Percentiles rank a stretch among this genome's conserved stretches.
phyloP scores from a whole-genome alignment of 2,888 invertebrate genomes.

The Crioceris asparagi region DNA sequence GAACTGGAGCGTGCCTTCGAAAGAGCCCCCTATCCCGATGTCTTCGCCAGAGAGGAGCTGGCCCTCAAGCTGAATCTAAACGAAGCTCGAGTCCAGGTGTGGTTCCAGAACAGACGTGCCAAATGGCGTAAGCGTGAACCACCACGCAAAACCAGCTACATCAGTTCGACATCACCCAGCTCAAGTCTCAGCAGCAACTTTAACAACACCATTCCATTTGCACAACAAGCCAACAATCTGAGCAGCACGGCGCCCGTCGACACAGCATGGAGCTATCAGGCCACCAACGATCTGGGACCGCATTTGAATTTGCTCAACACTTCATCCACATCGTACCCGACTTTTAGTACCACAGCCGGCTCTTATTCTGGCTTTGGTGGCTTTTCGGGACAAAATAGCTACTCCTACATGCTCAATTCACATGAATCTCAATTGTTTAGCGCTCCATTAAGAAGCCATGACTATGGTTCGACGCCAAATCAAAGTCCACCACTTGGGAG shows the following conservation, averaged over 20 bases:
- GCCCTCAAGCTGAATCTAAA: conserved; percentile 83
- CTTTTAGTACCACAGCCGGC: conserved; percentile 49
- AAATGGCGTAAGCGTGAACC: conserved; percentile 93
- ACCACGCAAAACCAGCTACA: conserved; percentile 77
- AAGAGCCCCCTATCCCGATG: conserved; percentile 91
- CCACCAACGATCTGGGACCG: conserved; percentile 66
- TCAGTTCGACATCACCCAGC: conserved; percentile 58
- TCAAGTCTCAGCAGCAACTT: conserved; percentile 43
- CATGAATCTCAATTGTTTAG: conserved; percentile 63
- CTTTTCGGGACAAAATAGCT: conserved; percentile 48
- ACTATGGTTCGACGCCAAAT: conserved; percentile 43
- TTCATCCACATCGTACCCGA: conserved; percentile 51
- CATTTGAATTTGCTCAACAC: conserved; percentile 65
- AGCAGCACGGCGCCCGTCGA: conserved; percentile 48
- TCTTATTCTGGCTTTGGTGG: conserved; percentile 52
- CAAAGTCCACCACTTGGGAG: conserved; percentile 51
- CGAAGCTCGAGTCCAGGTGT: conserved; percentile 67
- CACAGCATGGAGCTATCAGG: conserved; percentile 64
- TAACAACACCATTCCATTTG: conserved; percentile 46
- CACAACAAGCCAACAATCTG: conserved; percentile 42
- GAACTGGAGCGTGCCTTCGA: conserved; percentile 90
- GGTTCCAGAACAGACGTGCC: conserved; percentile 86
- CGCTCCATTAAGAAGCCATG: conserved; percentile 45
- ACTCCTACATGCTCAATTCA: conserved; percentile 54
- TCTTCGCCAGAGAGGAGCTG: conserved; percentile 88